These are phyloP conservation scores for Aspidiotus destructor DNA, from an alignment of 2,888 invertebrate species.

Conservation along the genomic window DNA sequence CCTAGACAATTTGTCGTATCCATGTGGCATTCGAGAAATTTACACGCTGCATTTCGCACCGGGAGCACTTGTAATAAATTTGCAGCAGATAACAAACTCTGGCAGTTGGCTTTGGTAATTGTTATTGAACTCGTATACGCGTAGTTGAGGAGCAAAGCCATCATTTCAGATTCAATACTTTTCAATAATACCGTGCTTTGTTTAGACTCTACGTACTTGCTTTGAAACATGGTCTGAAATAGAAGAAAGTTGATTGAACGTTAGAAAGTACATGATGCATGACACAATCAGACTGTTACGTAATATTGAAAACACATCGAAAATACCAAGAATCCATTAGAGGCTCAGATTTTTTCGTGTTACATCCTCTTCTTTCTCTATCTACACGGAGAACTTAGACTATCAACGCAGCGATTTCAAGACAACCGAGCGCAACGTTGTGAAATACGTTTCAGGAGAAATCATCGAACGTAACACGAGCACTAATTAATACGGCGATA, in stretches of 20 bases:
- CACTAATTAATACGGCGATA: too few species aligned
- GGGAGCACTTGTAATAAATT: constrained; percentile 43
- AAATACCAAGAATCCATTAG: too few species aligned
- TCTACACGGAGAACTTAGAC: too few species aligned
- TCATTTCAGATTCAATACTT: constrained; percentile 43
- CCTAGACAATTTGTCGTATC: constrained; percentile 46
- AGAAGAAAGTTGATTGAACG: neutral
- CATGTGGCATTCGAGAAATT: constrained; percentile 44
- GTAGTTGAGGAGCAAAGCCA: constrained; percentile 43
- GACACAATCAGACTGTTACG: too few species aligned
- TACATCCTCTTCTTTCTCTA: too few species aligned
- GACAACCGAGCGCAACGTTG: too few species aligned
- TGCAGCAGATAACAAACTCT: constrained; percentile 44
- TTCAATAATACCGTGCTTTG: constrained; percentile 43
- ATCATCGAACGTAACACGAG: too few species aligned
- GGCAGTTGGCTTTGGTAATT: constrained; percentile 44
- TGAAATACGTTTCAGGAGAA: too few species aligned
- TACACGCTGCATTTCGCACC: constrained; percentile 44
- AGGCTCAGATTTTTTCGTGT: too few species aligned
- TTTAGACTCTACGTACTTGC: constrained; percentile 43
- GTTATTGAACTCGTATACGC: constrained; percentile 43
- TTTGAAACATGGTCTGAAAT: constrained; percentile 43
- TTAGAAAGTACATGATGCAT: too few species aligned
- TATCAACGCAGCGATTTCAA: too few species aligned
- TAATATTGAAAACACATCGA: too few species aligned